These are phyloP conservation scores for Galemys pyrenaicus DNA, from an alignment of 2,113 vertebrate genomes.

Conservation along the genomic window DNA sequence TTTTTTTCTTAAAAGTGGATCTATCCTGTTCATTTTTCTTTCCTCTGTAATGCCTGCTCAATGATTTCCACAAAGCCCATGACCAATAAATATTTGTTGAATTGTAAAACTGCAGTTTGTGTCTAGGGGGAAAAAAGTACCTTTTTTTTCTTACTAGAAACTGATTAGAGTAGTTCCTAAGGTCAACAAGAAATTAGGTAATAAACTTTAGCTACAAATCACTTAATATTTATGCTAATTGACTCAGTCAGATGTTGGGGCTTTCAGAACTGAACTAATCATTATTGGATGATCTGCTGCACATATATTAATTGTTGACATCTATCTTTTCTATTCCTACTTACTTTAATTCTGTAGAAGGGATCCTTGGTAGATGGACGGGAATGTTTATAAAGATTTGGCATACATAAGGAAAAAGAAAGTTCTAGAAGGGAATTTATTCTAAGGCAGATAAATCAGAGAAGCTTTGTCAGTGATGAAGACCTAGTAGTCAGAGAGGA, in stretches of 20 bases:
- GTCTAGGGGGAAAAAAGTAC: background rate
- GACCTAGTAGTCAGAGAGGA: background rate
- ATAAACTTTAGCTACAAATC: background rate
- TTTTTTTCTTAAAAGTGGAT: background rate
- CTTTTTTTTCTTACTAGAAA: background rate
- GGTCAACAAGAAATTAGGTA: background rate
- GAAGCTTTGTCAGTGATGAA: background rate
- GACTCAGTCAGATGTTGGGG: background rate
- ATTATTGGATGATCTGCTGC: background rate
- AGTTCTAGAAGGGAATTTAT: background rate
- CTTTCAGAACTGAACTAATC: background rate
- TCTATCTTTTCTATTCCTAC: background rate
- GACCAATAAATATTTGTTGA: background rate
- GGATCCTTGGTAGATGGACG: background rate
- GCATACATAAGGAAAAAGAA: background rate
- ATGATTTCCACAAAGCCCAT: background rate
- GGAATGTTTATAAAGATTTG: background rate
- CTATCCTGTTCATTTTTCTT: background rate
- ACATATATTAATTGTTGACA: background rate
- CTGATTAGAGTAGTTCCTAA: background rate
- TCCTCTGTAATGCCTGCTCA: background rate
- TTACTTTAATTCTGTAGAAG: background rate
- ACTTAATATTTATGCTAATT: constrained; percentile 25
- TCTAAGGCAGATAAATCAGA: background rate
- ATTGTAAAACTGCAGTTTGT: constrained; percentile 23